Evolutionary conservation across 2,797 vertebrate species (phyloP).

Genomic region (Pogonophryne albipinna): DNA sequence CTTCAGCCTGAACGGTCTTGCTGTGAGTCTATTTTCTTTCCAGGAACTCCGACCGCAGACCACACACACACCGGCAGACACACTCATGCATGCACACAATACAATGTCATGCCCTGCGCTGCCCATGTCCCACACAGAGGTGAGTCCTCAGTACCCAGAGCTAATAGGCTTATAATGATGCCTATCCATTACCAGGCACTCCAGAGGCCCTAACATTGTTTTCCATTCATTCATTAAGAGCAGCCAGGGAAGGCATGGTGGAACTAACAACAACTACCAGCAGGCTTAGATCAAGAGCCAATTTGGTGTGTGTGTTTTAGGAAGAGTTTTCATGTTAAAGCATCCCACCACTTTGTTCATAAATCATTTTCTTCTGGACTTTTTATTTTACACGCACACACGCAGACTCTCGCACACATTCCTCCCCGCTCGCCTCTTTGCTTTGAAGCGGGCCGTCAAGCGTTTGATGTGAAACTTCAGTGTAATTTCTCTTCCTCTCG

Average conservation of each 20-base stretch:
- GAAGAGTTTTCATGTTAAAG: conserved; percentile 25
- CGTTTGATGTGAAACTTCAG: conserved; percentile 78
- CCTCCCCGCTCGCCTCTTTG: conserved; percentile 40
- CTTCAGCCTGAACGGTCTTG: conserved; percentile 43
- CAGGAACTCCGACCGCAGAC: conserved; percentile 59
- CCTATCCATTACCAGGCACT: conserved; percentile 82
- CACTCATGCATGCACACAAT: conserved; percentile 25
- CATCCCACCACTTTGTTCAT: conserved; percentile 64
- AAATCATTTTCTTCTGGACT: conserved; percentile 62
- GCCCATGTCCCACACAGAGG: conserved; percentile 68
- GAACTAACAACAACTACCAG: conserved; percentile 60
- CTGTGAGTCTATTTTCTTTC: conserved; percentile 38
- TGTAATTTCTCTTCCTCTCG: conserved; percentile 73
- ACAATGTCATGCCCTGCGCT: conserved; percentile 48
- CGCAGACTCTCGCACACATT: conserved; percentile 41
- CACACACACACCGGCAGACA: conserved; percentile 63
- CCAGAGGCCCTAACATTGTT: conserved; percentile 82
- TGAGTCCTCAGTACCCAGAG: conserved; percentile 70
- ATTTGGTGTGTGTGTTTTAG: conserved; percentile 27
- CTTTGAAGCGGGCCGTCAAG: conserved; percentile 75
- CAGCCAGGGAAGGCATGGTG: conserved; percentile 54
- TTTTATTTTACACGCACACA: conserved; percentile 23
- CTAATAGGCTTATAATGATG: conserved; percentile 86
- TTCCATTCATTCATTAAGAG: conserved; percentile 84
- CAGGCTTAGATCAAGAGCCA: conserved; percentile 39